Evolutionary conservation across 2,888 invertebrate species (phyloP).

Genomic region (Ectemnius cavifrons): DNA sequence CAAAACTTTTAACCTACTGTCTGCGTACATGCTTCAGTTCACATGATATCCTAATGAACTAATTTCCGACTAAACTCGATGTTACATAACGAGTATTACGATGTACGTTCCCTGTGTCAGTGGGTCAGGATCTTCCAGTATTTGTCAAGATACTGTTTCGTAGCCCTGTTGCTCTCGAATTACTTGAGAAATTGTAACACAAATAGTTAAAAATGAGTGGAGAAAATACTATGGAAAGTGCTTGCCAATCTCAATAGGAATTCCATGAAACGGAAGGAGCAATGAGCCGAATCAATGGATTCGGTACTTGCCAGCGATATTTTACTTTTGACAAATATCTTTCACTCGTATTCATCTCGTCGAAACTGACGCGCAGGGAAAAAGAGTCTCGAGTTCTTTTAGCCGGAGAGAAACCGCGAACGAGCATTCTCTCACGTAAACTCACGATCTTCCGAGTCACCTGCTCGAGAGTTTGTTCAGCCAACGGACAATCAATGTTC

Average conservation of each 20-base stretch:
- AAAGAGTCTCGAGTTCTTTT: background rate
- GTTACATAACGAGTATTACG: constrained; percentile 41
- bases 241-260: constrained; percentile 12
- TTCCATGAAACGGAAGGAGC: constrained; percentile 16
- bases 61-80: background rate
- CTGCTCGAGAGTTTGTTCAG: constrained; percentile 2
- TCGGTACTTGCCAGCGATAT: constrained; percentile 33
- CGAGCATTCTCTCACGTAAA: background rate
- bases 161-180: background rate
- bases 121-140: constrained; percentile 19
- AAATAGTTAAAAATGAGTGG: no score
- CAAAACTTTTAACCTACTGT: no score
- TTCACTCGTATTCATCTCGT: constrained; percentile 35
- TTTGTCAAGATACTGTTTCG: background rate
- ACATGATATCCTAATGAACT: background rate
- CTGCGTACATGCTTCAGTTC: no score
- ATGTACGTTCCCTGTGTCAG: constrained; percentile 45
- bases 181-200: no score
- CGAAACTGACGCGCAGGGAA: background rate
- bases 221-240: background rate
- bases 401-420: background rate
- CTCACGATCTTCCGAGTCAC: background rate
- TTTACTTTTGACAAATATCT: constrained; percentile 50
- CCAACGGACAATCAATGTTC: background rate
- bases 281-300: constrained; percentile 43